Conservation (phyloP, 2,797 vertebrate genomes). For the Taenioides sp. region DNA sequence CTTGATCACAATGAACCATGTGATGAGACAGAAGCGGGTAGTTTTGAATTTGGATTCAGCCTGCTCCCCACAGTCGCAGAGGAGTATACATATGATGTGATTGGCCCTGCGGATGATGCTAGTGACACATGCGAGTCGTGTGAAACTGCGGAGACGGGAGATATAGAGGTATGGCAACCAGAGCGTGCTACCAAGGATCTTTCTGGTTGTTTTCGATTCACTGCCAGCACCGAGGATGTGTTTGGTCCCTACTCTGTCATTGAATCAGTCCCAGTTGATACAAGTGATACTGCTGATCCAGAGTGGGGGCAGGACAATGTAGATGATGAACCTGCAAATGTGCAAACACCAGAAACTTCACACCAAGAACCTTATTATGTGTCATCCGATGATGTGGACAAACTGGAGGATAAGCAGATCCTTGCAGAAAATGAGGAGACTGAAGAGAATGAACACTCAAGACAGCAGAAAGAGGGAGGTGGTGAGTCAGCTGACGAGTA, state of each 20-base stretch:
- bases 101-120: slow-evolving; percentile 73
- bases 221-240: slow-evolving; percentile 75
- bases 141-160: slow-evolving; percentile 64
- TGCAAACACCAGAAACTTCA: slow-evolving; percentile 41
- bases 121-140: slow-evolving; percentile 72
- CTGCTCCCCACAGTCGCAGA: slow-evolving; percentile 72
- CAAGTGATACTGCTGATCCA: slow-evolving; percentile 66
- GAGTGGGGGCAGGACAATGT: slow-evolving; percentile 64
- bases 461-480: slow-evolving; percentile 48
- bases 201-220: slow-evolving; percentile 77
- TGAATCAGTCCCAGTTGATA: slow-evolving; percentile 67
- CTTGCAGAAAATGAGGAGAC: slow-evolving; percentile 39
- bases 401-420: slow-evolving; percentile 63
- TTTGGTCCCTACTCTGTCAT: slow-evolving; percentile 82
- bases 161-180: slow-evolving; percentile 77
- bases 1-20: slow-evolving; percentile 33
- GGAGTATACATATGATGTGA: slow-evolving; percentile 78
- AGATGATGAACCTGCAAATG: slow-evolving; percentile 58
- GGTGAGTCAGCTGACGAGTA: slow-evolving; percentile 75
- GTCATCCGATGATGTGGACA: slow-evolving; percentile 73
- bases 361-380: slow-evolving; percentile 76
- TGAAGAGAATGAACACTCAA: slow-evolving; percentile 37
- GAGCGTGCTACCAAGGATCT: slow-evolving; percentile 78
- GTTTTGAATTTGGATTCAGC: slow-evolving; percentile 65
- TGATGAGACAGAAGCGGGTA: slow-evolving; percentile 45